Base-by-base conservation (phyloP, 2,888 invertebrate genomes). In the Dorcus hopei region DNA sequence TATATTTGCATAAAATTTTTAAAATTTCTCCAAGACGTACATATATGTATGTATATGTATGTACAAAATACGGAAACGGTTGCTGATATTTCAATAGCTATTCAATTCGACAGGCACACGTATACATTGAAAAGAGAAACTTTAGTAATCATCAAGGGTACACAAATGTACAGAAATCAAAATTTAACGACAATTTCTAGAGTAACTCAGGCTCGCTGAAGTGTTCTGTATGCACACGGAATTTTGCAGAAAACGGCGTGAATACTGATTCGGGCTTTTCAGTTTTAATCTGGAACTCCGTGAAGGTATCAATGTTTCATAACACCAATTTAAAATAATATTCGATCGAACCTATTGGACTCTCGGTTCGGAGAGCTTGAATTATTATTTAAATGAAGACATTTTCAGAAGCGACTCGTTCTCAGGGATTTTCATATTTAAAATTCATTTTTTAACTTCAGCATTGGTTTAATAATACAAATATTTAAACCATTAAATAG, bases 311-410 rank as follows among this genome's bases (percentile, higher is more conserved):
- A 64, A 65, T 65, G 62, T 63, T 65, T 65, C 62, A 65, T 64
- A 65, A 65, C 63, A 61, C 65, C 63, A 65, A 63, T 65, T 65
- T 65, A 65, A 65, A 65, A 65, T 65, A 65, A 65, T 65, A 45
- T 45, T 45, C 45, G 19, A 23, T 45, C 61, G 48, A 58, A 58
- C 26, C 58, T 58, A 61, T 63, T 61, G 63, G 58, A 58, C 61
- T 61, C 58, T 56, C 63, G 58, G 63, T 61, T 61, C 61, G 54
- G 58, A 60, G 61, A 58, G 58, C 61, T 61, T 51, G 58, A 53
- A 63, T 63, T 63, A 61, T 57, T 62, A 60, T 61, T 58, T 42
- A 53, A 43, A 38, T 50, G 60, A 51, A 51, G 41, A 54, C 56
- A 49, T 39, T 26, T 47, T 45, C 63, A 61, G 55, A 53, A 54